Conservation (phyloP, 2,888 invertebrate species). For the Ecdyonurus torrentis region DNA sequence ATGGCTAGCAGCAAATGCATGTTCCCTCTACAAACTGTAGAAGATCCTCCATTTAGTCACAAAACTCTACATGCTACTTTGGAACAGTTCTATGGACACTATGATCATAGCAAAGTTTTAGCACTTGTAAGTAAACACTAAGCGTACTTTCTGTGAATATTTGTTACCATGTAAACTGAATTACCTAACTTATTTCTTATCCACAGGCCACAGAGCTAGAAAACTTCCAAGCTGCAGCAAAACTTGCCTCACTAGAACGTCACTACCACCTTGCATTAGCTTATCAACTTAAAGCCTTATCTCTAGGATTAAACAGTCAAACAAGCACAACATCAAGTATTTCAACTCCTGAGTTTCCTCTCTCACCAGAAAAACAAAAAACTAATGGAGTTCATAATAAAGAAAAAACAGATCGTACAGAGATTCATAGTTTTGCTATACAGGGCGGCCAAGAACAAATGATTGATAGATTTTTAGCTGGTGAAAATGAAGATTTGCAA, state of each 20-base stretch:
- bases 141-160: no score
- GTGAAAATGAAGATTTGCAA: neutral
- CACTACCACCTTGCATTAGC: conserved; percentile 26
- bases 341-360: conserved; percentile 15
- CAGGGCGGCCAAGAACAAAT: conserved; percentile 29
- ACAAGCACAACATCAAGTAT: neutral
- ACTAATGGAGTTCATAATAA: neutral
- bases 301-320: conserved; percentile 11
- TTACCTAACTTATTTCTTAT: conserved; percentile 11
- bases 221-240: conserved; percentile 30
- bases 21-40: conserved; percentile 22
- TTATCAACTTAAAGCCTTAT: conserved; percentile 26
- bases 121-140: conserved; percentile 21
- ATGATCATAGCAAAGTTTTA: conserved; percentile 22
- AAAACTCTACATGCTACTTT: conserved; percentile 27
- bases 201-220: conserved; percentile 26
- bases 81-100: conserved; percentile 27
- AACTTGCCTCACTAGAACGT: conserved; percentile 27
- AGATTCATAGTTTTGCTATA: conserved; percentile 26
- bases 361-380: conserved; percentile 10
- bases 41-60: conserved; percentile 22
- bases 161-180: no score
- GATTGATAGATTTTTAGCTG: conserved; percentile 16
- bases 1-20: neutral
- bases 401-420: conserved; percentile 11